phyloP scores from a whole-genome alignment of 2,113 vertebrate species.

The Bothrops jararaca region DNA sequence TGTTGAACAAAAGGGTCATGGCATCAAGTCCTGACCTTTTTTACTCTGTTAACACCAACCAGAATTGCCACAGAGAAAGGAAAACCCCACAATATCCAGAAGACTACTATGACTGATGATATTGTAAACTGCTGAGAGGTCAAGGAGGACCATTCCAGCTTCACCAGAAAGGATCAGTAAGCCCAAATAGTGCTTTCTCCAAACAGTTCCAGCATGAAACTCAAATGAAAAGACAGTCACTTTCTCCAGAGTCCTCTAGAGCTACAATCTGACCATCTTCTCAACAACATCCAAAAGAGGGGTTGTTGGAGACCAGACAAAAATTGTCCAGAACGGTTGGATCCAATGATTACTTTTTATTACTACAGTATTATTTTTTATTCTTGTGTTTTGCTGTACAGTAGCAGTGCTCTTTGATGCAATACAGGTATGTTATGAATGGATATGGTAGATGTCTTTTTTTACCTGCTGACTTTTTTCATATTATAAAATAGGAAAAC shows the following conservation, averaged over 20 bases:
- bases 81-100: not conserved
- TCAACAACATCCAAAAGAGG: not conserved
- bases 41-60: not conserved
- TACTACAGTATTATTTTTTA: not conserved
- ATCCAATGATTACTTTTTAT: not conserved
- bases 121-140: not conserved
- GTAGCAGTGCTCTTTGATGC: not conserved
- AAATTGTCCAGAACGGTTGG: not conserved
- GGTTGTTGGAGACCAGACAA: not conserved
- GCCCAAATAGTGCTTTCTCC: not conserved
- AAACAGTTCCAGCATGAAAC: not conserved
- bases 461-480: not conserved
- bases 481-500: not conserved
- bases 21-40: not conserved
- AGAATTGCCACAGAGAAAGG: not conserved
- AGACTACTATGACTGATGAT: not conserved
- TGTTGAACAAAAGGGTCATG: not conserved
- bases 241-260: not conserved
- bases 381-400: not conserved
- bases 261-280: not conserved
- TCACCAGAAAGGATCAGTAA: not conserved
- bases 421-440: not conserved
- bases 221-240: not conserved
- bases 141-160: not conserved
- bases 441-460: not conserved